Conservation (phyloP, 1,140 invertebrate species). For the Cydia fagiglandana region DNA sequence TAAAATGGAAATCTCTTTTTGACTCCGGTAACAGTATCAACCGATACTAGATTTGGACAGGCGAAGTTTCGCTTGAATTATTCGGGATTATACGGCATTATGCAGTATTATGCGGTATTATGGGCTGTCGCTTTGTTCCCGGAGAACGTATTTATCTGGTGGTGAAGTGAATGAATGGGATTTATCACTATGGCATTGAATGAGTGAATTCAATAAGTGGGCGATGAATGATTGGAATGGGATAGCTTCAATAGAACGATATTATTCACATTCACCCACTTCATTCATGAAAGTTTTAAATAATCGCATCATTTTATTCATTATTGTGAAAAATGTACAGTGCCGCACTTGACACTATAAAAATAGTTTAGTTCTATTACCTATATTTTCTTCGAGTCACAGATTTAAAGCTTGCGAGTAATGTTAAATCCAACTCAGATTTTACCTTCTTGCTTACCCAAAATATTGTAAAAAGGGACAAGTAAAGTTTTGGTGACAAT, state of each 20-base stretch:
- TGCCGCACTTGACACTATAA: no score
- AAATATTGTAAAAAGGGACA: no score
- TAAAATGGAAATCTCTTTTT: not conserved
- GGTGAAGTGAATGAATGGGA: constrained; percentile 26
- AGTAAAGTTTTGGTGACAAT: no score
- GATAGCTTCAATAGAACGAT: not conserved
- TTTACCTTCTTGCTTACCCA: no score
- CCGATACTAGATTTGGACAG: constrained; percentile 25
- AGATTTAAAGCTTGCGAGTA: no score
- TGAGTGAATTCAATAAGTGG: constrained; percentile 21
- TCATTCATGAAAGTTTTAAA: not conserved
- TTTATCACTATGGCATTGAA: constrained; percentile 24
- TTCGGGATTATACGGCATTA: constrained; percentile 32
- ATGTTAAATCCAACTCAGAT: no score
- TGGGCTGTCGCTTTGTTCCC: constrained; percentile 29
- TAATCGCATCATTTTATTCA: not conserved
- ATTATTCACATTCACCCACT: not conserved
- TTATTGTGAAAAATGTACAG: not conserved
- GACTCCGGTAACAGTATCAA: not conserved
- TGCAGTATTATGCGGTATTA: constrained; percentile 32
- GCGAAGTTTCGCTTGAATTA: constrained; percentile 29
- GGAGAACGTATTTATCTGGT: constrained; percentile 14
- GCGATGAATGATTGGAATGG: constrained; percentile 7
- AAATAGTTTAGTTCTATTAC: no score
- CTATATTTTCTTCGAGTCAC: no score